Conservation (phyloP, 2,113 vertebrate genomes). For the Chunga burmeisteri region DNA sequence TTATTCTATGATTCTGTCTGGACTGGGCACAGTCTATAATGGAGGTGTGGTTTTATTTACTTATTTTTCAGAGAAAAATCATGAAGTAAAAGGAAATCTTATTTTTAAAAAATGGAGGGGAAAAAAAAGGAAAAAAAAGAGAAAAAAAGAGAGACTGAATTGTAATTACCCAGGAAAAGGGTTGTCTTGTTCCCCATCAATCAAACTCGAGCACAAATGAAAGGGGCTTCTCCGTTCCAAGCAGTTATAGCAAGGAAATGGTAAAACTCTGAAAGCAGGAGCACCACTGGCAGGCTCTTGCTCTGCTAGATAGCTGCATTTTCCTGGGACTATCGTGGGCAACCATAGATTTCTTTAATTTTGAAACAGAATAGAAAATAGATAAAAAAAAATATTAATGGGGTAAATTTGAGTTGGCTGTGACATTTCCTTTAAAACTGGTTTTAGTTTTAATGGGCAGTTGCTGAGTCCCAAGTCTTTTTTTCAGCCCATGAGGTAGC, state of each 20-base stretch:
- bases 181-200: not conserved
- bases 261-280: not conserved
- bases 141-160: not conserved
- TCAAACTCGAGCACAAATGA: not conserved
- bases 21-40: no score
- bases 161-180: not conserved
- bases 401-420: not conserved
- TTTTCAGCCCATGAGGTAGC: not conserved
- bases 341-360: not conserved
- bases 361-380: not conserved
- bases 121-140: not conserved
- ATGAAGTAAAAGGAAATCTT: not conserved
- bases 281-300: not conserved
- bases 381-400: not conserved
- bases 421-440: not conserved
- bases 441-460: not conserved
- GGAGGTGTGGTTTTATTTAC: not conserved
- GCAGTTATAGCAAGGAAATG: not conserved
- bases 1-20: not conserved
- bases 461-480: not conserved
- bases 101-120: not conserved
- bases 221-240: not conserved
- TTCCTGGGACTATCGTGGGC: not conserved
- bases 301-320: not conserved
- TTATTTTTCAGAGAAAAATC: not conserved